Conservation (phyloP, 2,888 invertebrate genomes). For the Tachina lurida region DNA sequence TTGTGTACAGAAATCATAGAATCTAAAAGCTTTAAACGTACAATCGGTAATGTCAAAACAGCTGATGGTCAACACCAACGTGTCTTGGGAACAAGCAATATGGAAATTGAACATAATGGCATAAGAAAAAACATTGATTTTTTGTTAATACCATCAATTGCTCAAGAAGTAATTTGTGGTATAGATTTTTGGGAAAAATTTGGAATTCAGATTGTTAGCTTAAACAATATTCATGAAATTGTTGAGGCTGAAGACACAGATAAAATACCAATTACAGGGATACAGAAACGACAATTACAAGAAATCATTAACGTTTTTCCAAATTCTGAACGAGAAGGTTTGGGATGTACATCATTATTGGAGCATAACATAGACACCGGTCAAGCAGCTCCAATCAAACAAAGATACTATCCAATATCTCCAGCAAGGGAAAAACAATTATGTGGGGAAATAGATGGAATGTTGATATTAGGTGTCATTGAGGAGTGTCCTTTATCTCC, state of each 20-base stretch:
- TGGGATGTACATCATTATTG: constrained; percentile 20
- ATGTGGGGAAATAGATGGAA: constrained; percentile 23
- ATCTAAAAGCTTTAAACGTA: no score
- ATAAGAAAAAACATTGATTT: no score
- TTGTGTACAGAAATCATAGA: no score
- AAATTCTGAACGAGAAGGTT: not conserved
- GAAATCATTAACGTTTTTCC: not conserved
- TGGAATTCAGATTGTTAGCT: no score
- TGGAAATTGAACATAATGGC: no score
- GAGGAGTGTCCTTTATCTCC: not conserved
- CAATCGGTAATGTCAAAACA: no score
- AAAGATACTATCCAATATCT: constrained; percentile 20
- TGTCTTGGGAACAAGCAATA: no score
- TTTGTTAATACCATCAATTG: no score
- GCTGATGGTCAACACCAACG: no score
- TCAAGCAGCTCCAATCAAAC: constrained; percentile 10
- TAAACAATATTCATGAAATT: not conserved
- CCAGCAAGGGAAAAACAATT: constrained; percentile 16
- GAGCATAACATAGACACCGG: constrained; percentile 29
- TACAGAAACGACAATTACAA: not conserved
- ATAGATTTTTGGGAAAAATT: no score
- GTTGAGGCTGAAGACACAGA: not conserved
- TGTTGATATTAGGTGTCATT: constrained; percentile 17
- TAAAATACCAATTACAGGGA: not conserved
- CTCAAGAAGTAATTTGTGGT: no score